Evolutionary conservation across 1,140 invertebrate species (phyloP).

Genomic region (Battus philenor): DNA sequence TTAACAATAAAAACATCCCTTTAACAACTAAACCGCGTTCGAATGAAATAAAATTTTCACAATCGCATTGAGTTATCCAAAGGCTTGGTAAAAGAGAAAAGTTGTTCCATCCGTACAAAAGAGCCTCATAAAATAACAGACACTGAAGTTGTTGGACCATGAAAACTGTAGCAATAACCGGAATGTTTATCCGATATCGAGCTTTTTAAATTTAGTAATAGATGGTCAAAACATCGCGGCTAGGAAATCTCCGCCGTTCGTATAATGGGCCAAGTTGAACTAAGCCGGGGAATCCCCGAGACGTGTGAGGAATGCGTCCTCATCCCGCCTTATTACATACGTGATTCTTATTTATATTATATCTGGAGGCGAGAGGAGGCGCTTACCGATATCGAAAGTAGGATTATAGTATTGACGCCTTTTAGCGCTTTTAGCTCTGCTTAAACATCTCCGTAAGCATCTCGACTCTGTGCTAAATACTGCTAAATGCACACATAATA

Average conservation of each 20-base stretch:
- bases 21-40: background rate
- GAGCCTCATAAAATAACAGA: conserved; percentile 17
- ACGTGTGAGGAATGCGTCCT: conserved; percentile 64
- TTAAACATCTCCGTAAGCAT: conserved; percentile 38
- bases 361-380: conserved; percentile 29
- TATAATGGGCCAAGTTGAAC: conserved; percentile 57
- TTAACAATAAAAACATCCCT: no score
- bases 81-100: background rate
- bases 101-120: conserved; percentile 1
- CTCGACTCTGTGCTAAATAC: conserved; percentile 27
- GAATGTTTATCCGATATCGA: conserved; percentile 14
- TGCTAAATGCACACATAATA: no score
- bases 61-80: conserved; percentile 3
- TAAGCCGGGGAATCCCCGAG: conserved; percentile 54
- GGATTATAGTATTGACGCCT: conserved; percentile 56
- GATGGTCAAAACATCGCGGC: conserved; percentile 16
- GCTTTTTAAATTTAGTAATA: conserved; percentile 22
- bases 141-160: conserved; percentile 8
- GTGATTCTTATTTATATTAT: conserved; percentile 75
- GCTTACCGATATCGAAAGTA: conserved; percentile 43
- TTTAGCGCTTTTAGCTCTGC: conserved; percentile 44
- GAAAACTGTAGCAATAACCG: conserved; percentile 14
- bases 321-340: conserved; percentile 65
- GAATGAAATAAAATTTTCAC: conserved; percentile 4
- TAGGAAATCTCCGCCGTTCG: conserved; percentile 21